These are phyloP conservation scores for Psilopsiagon aurifrons DNA, from an alignment of 2,113 vertebrate species.

Conservation along the genomic window DNA sequence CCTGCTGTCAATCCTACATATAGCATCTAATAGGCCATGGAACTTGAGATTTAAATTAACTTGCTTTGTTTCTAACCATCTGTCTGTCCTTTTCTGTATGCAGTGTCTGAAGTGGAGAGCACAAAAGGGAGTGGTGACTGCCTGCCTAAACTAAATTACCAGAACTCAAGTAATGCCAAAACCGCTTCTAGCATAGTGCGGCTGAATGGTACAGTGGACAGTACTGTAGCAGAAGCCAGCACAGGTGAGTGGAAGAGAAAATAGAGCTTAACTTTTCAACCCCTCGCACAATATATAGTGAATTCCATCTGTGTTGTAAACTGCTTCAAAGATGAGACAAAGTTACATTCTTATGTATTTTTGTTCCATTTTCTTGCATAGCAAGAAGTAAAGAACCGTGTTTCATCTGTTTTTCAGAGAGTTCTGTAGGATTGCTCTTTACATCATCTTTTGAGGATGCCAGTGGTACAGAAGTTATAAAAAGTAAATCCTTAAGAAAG, in stretches of 20 bases:
- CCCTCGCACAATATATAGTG: neutral
- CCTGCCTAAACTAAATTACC: constrained; percentile 72
- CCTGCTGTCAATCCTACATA: neutral
- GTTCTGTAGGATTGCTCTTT: constrained; percentile 82
- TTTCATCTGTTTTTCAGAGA: constrained; percentile 70
- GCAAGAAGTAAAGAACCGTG: neutral
- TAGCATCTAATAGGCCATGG: neutral
- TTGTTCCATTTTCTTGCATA: neutral
- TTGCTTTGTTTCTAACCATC: neutral
- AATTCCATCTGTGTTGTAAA: neutral
- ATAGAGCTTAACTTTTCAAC: neutral
- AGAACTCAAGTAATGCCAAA: constrained; percentile 8
- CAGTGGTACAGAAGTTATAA: constrained; percentile 68
- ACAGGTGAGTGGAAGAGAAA: constrained; percentile 57
- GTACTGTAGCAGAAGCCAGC: neutral
- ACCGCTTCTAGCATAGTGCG: constrained; percentile 75
- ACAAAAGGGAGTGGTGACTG: constrained; percentile 79
- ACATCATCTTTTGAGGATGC: constrained; percentile 82
- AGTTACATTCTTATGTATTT: neutral
- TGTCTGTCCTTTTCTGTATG: neutral
- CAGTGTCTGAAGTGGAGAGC: constrained; percentile 80
- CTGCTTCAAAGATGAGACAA: neutral
- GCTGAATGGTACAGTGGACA: constrained; percentile 33
- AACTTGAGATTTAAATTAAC: neutral
- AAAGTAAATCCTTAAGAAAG: constrained; percentile 76